phyloP scores from a whole-genome alignment of 2,797 vertebrate genomes.

The Gephyroberyx darwinii region DNA sequence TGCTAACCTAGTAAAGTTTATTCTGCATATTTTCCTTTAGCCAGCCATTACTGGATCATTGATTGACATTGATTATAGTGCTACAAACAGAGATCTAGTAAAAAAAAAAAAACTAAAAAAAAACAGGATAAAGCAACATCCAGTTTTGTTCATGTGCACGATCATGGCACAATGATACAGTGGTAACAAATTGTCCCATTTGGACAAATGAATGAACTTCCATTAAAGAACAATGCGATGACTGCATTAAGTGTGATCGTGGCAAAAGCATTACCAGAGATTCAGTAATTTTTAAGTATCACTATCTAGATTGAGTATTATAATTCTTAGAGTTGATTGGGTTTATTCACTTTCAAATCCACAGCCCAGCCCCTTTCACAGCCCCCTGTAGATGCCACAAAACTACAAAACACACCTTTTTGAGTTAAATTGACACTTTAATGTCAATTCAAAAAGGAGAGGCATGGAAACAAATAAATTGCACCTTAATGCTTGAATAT shows the following conservation, averaged over 20 bases:
- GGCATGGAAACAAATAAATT: slow-evolving; percentile 32
- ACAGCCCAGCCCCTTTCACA: no score
- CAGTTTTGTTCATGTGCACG: no score
- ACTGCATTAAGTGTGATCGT: background rate
- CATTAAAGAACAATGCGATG: background rate
- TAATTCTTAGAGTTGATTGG: background rate
- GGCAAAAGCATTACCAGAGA: background rate
- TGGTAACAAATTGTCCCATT: background rate
- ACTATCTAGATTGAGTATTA: background rate
- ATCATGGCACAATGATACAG: background rate
- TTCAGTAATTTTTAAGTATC: background rate
- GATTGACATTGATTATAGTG: background rate
- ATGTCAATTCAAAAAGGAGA: background rate
- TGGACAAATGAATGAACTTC: background rate
- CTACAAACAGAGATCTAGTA: no score
- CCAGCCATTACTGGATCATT: background rate
- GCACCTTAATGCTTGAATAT: slow-evolving; percentile 63
- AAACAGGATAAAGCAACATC: no score
- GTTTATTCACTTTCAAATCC: background rate
- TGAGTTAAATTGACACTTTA: slow-evolving; percentile 25
- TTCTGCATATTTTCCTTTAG: background rate
- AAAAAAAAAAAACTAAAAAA: no score
- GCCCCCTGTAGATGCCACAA: background rate
- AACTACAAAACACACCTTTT: slow-evolving; percentile 6
- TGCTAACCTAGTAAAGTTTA: background rate